These are phyloP conservation scores for Microctenopoma lineatum DNA, from an alignment of 2,797 vertebrate genomes.

Conservation along the genomic window DNA sequence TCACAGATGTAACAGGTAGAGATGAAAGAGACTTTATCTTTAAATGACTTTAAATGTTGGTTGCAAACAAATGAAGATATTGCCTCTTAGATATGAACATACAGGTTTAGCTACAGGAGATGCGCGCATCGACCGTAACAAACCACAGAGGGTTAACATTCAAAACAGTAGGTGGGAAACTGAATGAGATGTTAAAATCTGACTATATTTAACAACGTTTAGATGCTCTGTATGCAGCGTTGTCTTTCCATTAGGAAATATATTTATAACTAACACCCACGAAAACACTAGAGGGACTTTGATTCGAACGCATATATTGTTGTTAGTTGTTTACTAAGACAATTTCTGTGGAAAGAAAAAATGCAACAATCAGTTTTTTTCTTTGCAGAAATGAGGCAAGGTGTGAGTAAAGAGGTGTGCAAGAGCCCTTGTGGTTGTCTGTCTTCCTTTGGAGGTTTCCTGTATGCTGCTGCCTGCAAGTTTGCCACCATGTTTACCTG, in stretches of 20 bases:
- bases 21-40: conserved; percentile 13
- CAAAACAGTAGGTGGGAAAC: conserved; percentile 1
- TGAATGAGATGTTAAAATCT: not conserved
- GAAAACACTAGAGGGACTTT: not conserved
- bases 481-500: conserved; percentile 72
- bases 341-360: conserved; percentile 14
- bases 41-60: not conserved
- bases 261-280: not conserved
- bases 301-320: not conserved
- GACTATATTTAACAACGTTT: conserved; percentile 3
- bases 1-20: conserved; percentile 32
- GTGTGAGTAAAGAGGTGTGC: conserved; percentile 70
- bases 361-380: conserved; percentile 51
- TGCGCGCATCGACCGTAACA: conserved; percentile 3
- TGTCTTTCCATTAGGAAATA: not conserved
- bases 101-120: not conserved
- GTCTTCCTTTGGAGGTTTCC: conserved; percentile 75
- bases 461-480: conserved; percentile 64
- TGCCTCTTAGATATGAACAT: not conserved
- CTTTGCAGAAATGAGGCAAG: conserved; percentile 59
- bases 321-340: not conserved
- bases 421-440: conserved; percentile 63
- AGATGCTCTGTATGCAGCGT: not conserved
- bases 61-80: not conserved
- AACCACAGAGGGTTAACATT: conserved; percentile 8